A percentile compares a stretch with the other conserved stretches of the same genome.
These are phyloP conservation scores for Sceloporus tristichus DNA, from an alignment of 2,113 vertebrate genomes.

Conservation along the genomic window DNA sequence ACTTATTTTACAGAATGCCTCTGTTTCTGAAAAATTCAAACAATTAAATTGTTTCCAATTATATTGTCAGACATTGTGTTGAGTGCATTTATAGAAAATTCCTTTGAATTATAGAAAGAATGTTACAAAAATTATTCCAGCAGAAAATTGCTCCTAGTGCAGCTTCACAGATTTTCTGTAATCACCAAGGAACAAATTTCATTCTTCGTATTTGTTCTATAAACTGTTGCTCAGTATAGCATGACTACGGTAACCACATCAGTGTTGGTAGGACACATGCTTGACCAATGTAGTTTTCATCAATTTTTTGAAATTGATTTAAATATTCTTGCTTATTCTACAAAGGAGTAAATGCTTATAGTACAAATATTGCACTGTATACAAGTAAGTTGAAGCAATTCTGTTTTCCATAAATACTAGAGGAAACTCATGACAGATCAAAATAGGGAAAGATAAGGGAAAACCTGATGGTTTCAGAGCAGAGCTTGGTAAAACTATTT, in stretches of 20 bases:
- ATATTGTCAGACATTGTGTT: slow-evolving; percentile 38
- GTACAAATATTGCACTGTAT: not conserved
- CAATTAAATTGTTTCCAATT: slow-evolving; percentile 46
- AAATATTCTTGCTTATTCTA: slow-evolving; percentile 8
- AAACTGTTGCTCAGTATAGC: not conserved
- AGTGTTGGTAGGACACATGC: not conserved
- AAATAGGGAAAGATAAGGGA: not conserved
- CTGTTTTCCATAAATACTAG: not conserved
- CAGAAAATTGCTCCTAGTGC: slow-evolving; percentile 26
- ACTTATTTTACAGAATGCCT: slow-evolving; percentile 26
- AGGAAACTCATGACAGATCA: not conserved
- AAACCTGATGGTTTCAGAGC: not conserved
- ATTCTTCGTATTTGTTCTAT: slow-evolving; percentile 1
- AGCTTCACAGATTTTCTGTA: slow-evolving; percentile 31
- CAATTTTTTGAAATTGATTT: slow-evolving; percentile 30
- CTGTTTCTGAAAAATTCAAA: slow-evolving; percentile 39
- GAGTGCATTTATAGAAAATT: slow-evolving; percentile 35
- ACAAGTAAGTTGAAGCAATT: slow-evolving; percentile 3
- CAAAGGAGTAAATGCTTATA: slow-evolving; percentile 3
- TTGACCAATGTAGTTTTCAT: slow-evolving; percentile 8
- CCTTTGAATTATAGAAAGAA: slow-evolving; percentile 35
- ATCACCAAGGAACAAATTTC: not conserved
- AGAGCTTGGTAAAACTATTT: too few species aligned
- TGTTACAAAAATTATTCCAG: slow-evolving; percentile 29
- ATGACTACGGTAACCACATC: not conserved